A percentile compares a stretch with the other conserved stretches of the same genome.
These are phyloP conservation scores for Sinocyclocheilus anophthalmus DNA, from an alignment of 2,113 vertebrate genomes.

Conservation along the genomic window DNA sequence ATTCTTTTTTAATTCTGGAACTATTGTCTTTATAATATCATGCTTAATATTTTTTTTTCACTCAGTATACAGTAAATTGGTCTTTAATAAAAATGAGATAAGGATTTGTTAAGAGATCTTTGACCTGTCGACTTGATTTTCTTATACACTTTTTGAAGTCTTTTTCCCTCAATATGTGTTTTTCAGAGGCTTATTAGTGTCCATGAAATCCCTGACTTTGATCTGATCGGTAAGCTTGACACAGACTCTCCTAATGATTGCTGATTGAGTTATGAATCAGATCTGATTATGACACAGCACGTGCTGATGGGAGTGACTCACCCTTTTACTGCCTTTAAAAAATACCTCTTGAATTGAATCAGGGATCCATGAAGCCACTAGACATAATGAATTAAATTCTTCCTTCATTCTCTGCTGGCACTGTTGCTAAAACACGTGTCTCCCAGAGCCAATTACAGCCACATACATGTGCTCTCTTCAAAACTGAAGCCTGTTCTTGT, in stretches of 20 bases:
- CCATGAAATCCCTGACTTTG: neutral
- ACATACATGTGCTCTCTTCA: neutral
- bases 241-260: constrained; percentile 3
- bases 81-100: neutral
- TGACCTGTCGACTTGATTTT: neutral
- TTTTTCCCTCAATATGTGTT: neutral
- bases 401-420: neutral
- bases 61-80: neutral
- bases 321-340: neutral
- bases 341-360: neutral
- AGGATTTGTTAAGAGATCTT: neutral
- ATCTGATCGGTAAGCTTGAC: neutral
- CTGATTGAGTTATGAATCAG: neutral
- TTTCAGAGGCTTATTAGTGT: neutral
- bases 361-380: neutral
- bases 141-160: neutral
- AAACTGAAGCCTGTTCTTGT: neutral
- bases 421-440: constrained; percentile 12
- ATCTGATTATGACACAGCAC: neutral
- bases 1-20: neutral
- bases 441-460: constrained; percentile 20
- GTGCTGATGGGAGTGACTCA: neutral
- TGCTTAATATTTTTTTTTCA: too few relatives aligned
- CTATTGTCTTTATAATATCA: neutral
- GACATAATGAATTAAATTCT: constrained; percentile 37